Evolutionary conservation across 2,797 vertebrate genomes (phyloP), one percentile per base, ranked within the genome.

Genomic region (Masticophis lateralis): DNA sequence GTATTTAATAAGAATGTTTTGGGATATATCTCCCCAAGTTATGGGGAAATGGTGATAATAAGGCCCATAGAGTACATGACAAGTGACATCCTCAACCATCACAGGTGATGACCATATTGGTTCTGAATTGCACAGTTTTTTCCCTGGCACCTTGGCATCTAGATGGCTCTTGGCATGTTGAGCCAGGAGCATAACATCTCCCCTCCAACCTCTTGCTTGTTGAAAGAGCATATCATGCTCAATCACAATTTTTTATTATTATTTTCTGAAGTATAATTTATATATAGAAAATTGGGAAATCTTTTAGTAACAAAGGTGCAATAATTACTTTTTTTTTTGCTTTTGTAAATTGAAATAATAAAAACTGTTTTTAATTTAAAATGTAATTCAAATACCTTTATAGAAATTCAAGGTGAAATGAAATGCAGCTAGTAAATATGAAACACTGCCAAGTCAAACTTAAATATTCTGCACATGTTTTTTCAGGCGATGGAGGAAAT

Each of bases 401-500:
- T 59, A 89, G 28, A 37, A 37, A 69, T 60, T 74, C 22, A 59
- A 87, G 32, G 20, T 79, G 43, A 74, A 59, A 37, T 11, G 11
- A 56, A 63, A 93, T 91, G 4, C 51, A 53, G 22, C 22, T 28
- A 92, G 32, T 53, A 74, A 57, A 57, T 74, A 43, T 59, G 56
- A 88, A 69, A 91, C 60, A 13, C 5, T 89, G 18, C n/a, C 16
- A 61, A 63, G 25, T 3, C 27, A 51, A 16, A 88, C 63, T 93
- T 93, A 93, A 95, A 69, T 91, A 87, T 94, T 91, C 93, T 93
- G 92, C 51, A 92, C 96, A 86, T 32, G 11, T 96, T 92, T 57
- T 93, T 94, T 13, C 96, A 98, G 98, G 98, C 95, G 98, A 98
- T n/a, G 98, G 98, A 93, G 98, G 98, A 91, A 98, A 98, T 43